These are phyloP conservation scores for Leptodactylus fuscus DNA, from an alignment of 2,113 vertebrate species.

Conservation along the genomic window DNA sequence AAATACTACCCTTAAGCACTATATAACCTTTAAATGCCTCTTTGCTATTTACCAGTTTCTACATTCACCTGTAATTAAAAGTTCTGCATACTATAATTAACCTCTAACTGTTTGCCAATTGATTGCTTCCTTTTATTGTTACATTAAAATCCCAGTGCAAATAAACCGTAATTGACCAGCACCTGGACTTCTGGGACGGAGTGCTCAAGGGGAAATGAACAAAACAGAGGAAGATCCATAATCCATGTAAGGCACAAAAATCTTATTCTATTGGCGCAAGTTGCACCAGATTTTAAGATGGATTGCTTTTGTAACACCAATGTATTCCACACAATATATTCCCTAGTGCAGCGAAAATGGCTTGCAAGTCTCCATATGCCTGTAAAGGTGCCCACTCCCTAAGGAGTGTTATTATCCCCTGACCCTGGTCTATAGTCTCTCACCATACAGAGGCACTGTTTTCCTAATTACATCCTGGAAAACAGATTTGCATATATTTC, in stretches of 20 bases:
- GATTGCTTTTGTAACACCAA: no score
- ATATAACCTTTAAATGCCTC: background rate
- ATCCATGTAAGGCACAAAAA: background rate
- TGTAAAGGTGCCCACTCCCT: no score
- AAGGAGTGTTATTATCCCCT: no score
- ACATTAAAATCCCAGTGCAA: background rate
- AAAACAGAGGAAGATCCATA: background rate
- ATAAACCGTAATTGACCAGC: background rate
- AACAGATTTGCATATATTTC: no score
- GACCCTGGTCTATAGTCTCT: no score
- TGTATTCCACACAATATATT: no score
- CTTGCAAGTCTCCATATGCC: no score
- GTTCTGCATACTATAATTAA: background rate
- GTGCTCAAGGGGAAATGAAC: background rate
- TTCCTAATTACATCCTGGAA: no score
- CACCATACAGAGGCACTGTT: no score
- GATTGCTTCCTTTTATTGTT: constrained; percentile 31
- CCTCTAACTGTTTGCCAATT: constrained; percentile 1
- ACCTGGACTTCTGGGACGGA: background rate
- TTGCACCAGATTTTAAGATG: no score
- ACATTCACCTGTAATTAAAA: constrained; percentile 5
- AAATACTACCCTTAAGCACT: background rate
- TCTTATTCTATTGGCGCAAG: no score
- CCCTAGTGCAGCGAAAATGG: no score
- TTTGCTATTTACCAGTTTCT: background rate